Percentiles rank a stretch among this genome's conserved stretches.
Evolutionary conservation across 2,888 invertebrate genomes (phyloP).

Genomic region (Leptopterna dolabrata): DNA sequence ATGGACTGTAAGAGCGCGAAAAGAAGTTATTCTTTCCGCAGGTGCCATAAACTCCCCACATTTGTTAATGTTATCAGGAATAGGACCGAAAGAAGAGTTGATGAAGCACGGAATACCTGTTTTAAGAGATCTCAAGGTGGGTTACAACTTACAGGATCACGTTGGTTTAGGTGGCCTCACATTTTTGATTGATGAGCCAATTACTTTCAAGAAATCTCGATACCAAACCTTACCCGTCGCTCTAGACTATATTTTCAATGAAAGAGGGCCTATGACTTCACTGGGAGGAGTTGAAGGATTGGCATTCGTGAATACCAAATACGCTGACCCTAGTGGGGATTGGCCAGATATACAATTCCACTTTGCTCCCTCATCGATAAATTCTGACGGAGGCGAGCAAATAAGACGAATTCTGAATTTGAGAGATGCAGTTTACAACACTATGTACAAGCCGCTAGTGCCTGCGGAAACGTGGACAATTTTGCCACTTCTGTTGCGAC

Average conservation of each 20-base stretch:
- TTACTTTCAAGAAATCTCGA: constrained; percentile 81
- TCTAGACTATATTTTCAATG: constrained; percentile 83
- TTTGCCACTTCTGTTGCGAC: constrained; percentile 82
- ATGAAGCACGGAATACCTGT: constrained; percentile 79
- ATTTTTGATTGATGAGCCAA: constrained; percentile 83
- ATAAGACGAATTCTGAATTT: constrained; percentile 81
- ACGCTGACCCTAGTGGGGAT: constrained; percentile 79
- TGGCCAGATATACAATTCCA: constrained; percentile 92
- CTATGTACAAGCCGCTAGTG: constrained; percentile 84
- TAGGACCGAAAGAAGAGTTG: constrained; percentile 84
- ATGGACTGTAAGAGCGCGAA: constrained; percentile 77
- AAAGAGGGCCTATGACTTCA: constrained; percentile 85
- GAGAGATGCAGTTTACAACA: constrained; percentile 84
- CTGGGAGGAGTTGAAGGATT: constrained; percentile 86
- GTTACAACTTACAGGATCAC: constrained; percentile 88
- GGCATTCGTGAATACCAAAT: constrained; percentile 88
- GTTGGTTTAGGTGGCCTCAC: constrained; percentile 87
- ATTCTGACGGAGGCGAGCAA: constrained; percentile 84
- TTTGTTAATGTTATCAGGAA: constrained; percentile 89
- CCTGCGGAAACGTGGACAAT: constrained; percentile 87
- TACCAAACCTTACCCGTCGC: constrained; percentile 82
- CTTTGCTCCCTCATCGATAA: constrained; percentile 85
- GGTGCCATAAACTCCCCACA: constrained; percentile 92
- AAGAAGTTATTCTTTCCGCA: constrained; percentile 86
- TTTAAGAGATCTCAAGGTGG: constrained; percentile 77